Evolutionary conservation across 2,888 invertebrate species (phyloP).

Genomic region (Sesia apiformis): DNA sequence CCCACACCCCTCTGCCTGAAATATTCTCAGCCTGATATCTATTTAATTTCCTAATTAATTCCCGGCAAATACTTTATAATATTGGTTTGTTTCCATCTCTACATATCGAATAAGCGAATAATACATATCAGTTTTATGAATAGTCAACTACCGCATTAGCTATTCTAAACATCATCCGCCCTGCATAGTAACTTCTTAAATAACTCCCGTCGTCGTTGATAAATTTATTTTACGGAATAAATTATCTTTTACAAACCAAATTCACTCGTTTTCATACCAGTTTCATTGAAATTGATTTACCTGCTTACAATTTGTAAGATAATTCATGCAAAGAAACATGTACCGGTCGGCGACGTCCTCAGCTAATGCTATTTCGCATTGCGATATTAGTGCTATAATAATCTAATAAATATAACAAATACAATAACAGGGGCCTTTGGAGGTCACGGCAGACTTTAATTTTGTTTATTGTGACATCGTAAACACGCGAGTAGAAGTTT

Average conservation of each 20-base stretch:
- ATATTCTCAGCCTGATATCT: too few species aligned
- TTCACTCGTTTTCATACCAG: neutral
- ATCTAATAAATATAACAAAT: neutral
- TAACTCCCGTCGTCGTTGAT: too few species aligned
- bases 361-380: constrained; percentile 39
- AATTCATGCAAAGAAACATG: constrained; percentile 64
- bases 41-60: too few species aligned
- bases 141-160: too few species aligned
- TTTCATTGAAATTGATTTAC: constrained; percentile 12
- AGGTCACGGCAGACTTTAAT: constrained; percentile 61
- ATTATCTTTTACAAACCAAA: neutral
- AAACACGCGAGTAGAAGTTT: constrained; percentile 33
- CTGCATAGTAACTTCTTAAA: too few species aligned
- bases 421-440: constrained; percentile 45
- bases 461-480: constrained; percentile 46
- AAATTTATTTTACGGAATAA: too few species aligned
- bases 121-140: too few species aligned
- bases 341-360: constrained; percentile 57
- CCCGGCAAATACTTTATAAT: too few species aligned
- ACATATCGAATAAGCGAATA: too few species aligned
- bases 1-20: too few species aligned
- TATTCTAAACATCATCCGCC: too few species aligned
- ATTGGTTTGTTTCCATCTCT: too few species aligned
- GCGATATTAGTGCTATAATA: constrained; percentile 9
- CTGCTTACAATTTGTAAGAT: constrained; percentile 26